Conservation (phyloP, 2,888 invertebrate species). For the Athripsodes cinereus region DNA sequence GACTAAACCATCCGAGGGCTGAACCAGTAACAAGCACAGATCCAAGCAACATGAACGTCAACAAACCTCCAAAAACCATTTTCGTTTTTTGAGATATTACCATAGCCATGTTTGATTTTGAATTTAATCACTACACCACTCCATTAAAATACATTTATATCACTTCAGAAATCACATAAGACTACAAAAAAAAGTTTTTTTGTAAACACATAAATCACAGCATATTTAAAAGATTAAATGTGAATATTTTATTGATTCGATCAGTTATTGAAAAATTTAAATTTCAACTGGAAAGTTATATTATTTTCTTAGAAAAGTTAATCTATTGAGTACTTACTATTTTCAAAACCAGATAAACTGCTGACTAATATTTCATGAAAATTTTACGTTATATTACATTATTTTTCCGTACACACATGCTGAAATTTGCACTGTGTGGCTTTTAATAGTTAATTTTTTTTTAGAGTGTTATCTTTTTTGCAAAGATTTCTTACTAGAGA, state of each 20-base stretch:
- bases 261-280: neutral
- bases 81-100: conserved; percentile 58
- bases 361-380: neutral
- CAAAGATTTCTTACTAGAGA: too few species aligned
- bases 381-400: neutral
- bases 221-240: too few species aligned
- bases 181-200: too few species aligned
- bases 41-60: conserved; percentile 51
- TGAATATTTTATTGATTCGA: neutral
- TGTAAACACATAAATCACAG: too few species aligned
- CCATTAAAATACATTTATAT: too few species aligned
- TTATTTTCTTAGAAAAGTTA: neutral
- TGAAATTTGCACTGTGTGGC: too few species aligned
- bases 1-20: conserved; percentile 57
- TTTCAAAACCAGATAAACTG: neutral
- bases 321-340: too few species aligned
- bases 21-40: conserved; percentile 53
- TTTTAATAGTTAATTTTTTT: too few species aligned
- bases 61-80: conserved; percentile 54
- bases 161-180: too few species aligned
- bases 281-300: neutral
- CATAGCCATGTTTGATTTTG: conserved; percentile 50
- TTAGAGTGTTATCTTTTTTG: too few species aligned
- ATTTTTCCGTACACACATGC: neutral
- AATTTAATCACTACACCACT: neutral